These are phyloP conservation scores for Sebastes hopkinsi DNA, from an alignment of 2,797 vertebrate genomes.

Conservation along the genomic window DNA sequence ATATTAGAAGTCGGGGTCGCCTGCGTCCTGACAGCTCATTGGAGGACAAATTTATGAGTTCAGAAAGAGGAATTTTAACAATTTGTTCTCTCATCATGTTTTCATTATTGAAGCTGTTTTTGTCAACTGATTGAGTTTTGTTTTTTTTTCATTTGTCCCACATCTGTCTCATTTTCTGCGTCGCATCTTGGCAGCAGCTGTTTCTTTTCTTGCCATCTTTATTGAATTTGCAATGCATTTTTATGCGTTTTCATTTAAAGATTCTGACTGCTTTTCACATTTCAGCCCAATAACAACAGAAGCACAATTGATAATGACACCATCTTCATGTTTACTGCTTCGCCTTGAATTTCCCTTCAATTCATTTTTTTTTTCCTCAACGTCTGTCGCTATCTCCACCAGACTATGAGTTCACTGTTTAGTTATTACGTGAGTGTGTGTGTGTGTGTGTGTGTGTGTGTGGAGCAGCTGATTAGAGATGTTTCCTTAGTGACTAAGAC, in stretches of 20 bases:
- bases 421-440: conserved; percentile 6
- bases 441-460: neutral
- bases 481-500: neutral
- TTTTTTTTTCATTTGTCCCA: neutral
- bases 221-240: neutral
- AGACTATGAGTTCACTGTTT: conserved; percentile 24
- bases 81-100: conserved; percentile 33
- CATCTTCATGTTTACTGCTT: conserved; percentile 2
- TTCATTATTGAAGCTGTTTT: conserved; percentile 8
- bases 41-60: conserved; percentile 34
- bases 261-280: conserved; percentile 4
- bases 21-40: conserved; percentile 37
- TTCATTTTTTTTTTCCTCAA: conserved; percentile 6
- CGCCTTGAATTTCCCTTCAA: conserved; percentile 10
- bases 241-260: conserved; percentile 1
- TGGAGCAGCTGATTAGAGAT: neutral
- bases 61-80: conserved; percentile 40
- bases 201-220: neutral
- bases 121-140: neutral
- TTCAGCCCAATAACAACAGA: conserved; percentile 11
- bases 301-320: conserved; percentile 1
- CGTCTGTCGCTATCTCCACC: neutral
- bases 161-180: neutral
- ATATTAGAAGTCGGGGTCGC: conserved; percentile 25
- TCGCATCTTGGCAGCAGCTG: neutral